A percentile compares a stretch with the other conserved stretches of the same genome.
phyloP scores from a whole-genome alignment of 2,797 vertebrate species.

The Gadopsis marmoratus region DNA sequence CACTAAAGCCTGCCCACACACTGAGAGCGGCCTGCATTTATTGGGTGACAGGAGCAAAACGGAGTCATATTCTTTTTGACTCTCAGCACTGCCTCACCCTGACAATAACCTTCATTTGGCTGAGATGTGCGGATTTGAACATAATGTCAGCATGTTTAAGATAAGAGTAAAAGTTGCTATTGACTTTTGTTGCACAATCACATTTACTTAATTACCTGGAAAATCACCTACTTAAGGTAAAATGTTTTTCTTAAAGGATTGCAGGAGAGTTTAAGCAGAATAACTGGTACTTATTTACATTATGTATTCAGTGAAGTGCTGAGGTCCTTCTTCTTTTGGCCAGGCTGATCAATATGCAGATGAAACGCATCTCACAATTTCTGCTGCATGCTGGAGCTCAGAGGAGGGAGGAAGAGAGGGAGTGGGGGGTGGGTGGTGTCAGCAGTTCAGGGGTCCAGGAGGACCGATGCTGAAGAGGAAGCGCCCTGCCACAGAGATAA shows the following conservation, averaged over 20 bases:
- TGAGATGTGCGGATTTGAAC: constrained; percentile 46
- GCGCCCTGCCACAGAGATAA: constrained; percentile 80
- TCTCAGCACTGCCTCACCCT: constrained; percentile 47
- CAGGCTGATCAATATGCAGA: constrained; percentile 83
- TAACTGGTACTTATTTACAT: constrained; percentile 77
- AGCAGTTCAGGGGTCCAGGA: constrained; percentile 81
- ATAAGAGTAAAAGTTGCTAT: constrained; percentile 43
- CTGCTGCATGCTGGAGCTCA: constrained; percentile 77
- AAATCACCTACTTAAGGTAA: constrained; percentile 60
- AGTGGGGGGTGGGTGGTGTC: constrained; percentile 56
- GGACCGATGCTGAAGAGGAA: constrained; percentile 72
- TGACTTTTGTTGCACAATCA: constrained; percentile 54
- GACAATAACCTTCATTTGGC: constrained; percentile 59
- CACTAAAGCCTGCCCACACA: constrained; percentile 73
- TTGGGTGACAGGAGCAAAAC: constrained; percentile 70
- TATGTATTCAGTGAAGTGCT: constrained; percentile 84
- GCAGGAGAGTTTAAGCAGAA: constrained; percentile 68
- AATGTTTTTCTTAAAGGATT: constrained; percentile 47
- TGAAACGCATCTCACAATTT: constrained; percentile 79
- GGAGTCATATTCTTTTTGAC: constrained; percentile 57
- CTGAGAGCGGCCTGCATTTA: constrained; percentile 62
- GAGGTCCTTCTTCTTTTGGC: constrained; percentile 77
- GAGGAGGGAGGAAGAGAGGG: constrained; percentile 33
- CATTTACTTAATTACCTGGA: constrained; percentile 55
- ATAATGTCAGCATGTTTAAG: constrained; percentile 53